Evolutionary conservation across 2,113 vertebrate genomes (phyloP).

Genomic region (Pelvicachromis taeniatus): DNA sequence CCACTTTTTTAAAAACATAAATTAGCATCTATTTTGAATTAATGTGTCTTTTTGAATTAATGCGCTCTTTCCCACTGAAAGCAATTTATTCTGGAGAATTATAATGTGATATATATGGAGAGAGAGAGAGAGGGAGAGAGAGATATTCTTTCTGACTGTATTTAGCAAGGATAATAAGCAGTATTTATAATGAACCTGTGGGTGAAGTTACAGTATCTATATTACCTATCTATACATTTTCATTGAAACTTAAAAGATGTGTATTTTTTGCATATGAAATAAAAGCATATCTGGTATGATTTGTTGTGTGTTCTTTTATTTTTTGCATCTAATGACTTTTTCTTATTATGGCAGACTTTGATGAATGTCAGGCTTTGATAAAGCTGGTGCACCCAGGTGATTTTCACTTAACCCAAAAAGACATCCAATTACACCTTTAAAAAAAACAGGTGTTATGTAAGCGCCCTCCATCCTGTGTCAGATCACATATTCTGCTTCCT

Average conservation of each 20-base stretch:
- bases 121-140: no score
- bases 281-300: slow-evolving; percentile 6
- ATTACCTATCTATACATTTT: neutral
- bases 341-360: slow-evolving; percentile 26
- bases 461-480: slow-evolving; percentile 31
- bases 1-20: slow-evolving; percentile 30
- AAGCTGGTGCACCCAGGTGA: neutral
- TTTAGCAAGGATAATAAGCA: slow-evolving; percentile 19
- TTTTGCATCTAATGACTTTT: no score
- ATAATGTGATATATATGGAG: no score
- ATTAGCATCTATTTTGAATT: slow-evolving; percentile 49
- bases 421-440: slow-evolving; percentile 53
- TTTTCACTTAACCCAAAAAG: slow-evolving; percentile 15
- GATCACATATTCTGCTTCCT: slow-evolving; percentile 12
- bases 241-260: neutral
- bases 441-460: slow-evolving; percentile 39
- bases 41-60: slow-evolving; percentile 28
- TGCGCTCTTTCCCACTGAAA: slow-evolving; percentile 19
- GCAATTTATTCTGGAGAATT: slow-evolving; percentile 16
- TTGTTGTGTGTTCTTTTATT: no score
- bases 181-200: slow-evolving; percentile 24
- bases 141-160: neutral
- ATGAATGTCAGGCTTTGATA: slow-evolving; percentile 29
- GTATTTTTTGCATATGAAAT: slow-evolving; percentile 35
- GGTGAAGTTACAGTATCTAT: neutral